phyloP scores from a whole-genome alignment of 2,888 invertebrate species.

The Epicampocera succincta region DNA sequence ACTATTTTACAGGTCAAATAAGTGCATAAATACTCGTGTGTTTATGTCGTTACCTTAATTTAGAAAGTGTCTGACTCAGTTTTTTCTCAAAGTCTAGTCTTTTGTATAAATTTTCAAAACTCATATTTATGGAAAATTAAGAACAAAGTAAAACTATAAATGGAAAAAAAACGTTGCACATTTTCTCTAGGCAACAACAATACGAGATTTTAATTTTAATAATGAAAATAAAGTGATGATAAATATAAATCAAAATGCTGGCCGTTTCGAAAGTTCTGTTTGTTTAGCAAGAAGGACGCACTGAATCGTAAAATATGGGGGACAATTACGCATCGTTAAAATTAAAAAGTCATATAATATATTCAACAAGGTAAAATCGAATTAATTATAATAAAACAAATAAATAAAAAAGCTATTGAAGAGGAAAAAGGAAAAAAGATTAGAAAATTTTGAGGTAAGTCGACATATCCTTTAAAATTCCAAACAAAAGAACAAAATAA shows the following conservation, averaged over 20 bases:
- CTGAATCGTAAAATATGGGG: conserved; percentile 68
- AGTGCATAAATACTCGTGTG: no score
- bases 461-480: no score
- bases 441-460: no score
- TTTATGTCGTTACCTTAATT: no score
- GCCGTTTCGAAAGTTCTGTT: conserved; percentile 19
- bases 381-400: conserved; percentile 1
- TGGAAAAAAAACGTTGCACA: no score
- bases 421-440: neutral
- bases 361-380: conserved; percentile 8
- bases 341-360: neutral
- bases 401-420: neutral
- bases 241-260: conserved; percentile 31
- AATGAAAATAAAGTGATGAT: conserved; percentile 11
- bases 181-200: neutral
- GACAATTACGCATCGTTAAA: conserved; percentile 66
- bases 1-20: neutral
- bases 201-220: neutral
- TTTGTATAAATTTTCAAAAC: no score
- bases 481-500: no score
- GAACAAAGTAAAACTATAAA: no score
- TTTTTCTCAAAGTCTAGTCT: no score
- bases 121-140: no score
- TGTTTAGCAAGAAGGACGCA: conserved; percentile 60
- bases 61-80: no score